Evolutionary conservation across 2,113 vertebrate genomes (phyloP), one percentile per base, ranked within the genome.

Genomic region (Malurus cyaneus): DNA sequence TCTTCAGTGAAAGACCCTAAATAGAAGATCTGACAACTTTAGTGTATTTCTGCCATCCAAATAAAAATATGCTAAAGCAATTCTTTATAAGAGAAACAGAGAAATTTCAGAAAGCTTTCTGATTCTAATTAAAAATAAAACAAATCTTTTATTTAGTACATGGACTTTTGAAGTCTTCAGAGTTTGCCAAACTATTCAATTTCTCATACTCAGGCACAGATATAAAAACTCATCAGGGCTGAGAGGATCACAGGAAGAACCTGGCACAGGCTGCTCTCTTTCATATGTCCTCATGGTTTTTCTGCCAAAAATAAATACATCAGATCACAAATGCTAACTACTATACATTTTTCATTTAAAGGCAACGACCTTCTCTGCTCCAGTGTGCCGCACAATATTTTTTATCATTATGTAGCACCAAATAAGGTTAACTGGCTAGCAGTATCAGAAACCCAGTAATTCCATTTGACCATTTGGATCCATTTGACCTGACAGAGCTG

Each of bases 161-260:
- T 14, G 18, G 64, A 62, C 60, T 86, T 95, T 93, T 92, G 83
- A 96, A 94, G 83, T 93, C 65, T 83, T 88, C 49, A 21, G 61
- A 93, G 66, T 89, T 82, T 94, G 94, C 87, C 91, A 89, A 66
- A 89, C 80, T 96, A 96, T 82, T 96, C 78, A 77, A 73, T 96
- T 94, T 94, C 91, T 95, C 94, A 89, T 93, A 87, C 57, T 72
- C 73, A 54, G 74, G 66, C 94, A 94, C 36, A 87, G 74, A 82
- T 79, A 95, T 76, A 89, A 95, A 96, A 94, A 91, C 67, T 94
- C 86, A 96, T 95, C 87, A 89, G 79, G 79, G 47, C 62, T 91
- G 95, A 96, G 93, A 94, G 70, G 93, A 95, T 95, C 95, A 93
- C 94, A 97, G 94, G 91, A 87, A 95, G 95, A 95, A 89, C 47